Evolutionary conservation across 2,113 vertebrate species (phyloP).

Genomic region (Echinops telfairi): DNA sequence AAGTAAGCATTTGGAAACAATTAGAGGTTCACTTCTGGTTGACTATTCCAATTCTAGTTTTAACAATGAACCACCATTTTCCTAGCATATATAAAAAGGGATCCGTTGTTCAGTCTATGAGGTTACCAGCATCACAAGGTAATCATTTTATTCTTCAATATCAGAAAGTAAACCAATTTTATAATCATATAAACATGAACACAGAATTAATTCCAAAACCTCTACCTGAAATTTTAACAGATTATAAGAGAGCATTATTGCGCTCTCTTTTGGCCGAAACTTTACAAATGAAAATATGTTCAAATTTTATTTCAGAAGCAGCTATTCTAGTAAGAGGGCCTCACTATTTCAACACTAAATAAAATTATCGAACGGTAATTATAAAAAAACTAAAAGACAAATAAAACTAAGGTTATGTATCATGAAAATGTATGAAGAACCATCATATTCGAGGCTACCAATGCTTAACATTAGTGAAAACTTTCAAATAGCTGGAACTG

Average conservation of each 20-base stretch:
- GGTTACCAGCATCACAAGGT: constrained; percentile 54
- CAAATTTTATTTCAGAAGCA: constrained; percentile 53
- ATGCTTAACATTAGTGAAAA: not conserved
- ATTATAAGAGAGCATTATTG: constrained; percentile 23
- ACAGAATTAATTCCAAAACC: constrained; percentile 55
- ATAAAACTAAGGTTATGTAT: not conserved
- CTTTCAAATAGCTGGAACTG: constrained; percentile 25
- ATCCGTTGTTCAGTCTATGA: constrained; percentile 50
- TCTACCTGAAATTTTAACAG: constrained; percentile 40
- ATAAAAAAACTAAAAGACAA: constrained; percentile 44
- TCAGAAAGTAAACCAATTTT: constrained; percentile 56
- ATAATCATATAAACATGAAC: constrained; percentile 44
- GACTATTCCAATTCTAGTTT: constrained; percentile 76
- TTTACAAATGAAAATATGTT: constrained; percentile 59
- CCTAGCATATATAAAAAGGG: constrained; percentile 48
- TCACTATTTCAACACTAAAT: constrained; percentile 54
- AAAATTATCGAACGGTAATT: constrained; percentile 59
- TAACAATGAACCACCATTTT: constrained; percentile 72
- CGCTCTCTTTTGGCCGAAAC: constrained; percentile 38
- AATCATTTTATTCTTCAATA: constrained; percentile 61
- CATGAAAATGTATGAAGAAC: constrained; percentile 42
- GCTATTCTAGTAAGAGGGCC: constrained; percentile 24
- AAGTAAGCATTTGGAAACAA: constrained; percentile 88
- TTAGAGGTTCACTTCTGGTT: constrained; percentile 81
- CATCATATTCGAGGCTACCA: not conserved